Conservation (phyloP, 2,113 vertebrate species). For the Parus major region DNA sequence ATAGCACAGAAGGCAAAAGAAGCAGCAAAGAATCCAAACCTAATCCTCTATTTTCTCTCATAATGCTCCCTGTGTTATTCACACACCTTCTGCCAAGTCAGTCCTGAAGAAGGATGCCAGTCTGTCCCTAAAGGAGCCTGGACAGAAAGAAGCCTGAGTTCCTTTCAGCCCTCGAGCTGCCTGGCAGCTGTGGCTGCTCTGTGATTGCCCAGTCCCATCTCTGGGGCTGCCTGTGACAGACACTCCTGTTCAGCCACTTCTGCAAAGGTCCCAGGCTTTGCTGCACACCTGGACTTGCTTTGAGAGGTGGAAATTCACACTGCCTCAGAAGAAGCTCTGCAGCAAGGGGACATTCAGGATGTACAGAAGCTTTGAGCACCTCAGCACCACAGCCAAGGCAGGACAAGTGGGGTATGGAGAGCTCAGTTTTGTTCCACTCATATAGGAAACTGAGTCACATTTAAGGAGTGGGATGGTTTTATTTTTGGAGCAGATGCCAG, state of each 20-base stretch:
- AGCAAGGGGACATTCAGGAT: background rate
- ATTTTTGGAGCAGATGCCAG: background rate
- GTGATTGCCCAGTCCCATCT: background rate
- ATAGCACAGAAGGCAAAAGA: background rate
- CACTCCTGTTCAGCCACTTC: background rate
- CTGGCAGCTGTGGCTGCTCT: background rate
- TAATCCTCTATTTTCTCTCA: background rate
- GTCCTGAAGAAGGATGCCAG: background rate
- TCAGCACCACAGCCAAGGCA: background rate
- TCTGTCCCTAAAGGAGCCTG: background rate
- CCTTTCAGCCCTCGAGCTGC: background rate
- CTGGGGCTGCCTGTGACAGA: background rate
- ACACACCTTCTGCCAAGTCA: background rate
- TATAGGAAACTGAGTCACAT: conserved; percentile 4
- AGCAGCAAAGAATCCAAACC: background rate
- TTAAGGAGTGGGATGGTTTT: background rate
- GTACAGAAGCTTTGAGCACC: background rate
- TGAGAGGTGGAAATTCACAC: background rate
- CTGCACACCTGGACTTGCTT: background rate
- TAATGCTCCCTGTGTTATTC: accelerated
- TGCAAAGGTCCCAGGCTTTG: background rate
- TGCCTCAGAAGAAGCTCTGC: background rate
- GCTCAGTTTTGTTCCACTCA: background rate
- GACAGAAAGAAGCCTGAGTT: accelerated
- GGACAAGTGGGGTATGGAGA: background rate